Evolutionary conservation across 1,140 invertebrate species (phyloP).

Genomic region (Drosophila tsacasi): DNA sequence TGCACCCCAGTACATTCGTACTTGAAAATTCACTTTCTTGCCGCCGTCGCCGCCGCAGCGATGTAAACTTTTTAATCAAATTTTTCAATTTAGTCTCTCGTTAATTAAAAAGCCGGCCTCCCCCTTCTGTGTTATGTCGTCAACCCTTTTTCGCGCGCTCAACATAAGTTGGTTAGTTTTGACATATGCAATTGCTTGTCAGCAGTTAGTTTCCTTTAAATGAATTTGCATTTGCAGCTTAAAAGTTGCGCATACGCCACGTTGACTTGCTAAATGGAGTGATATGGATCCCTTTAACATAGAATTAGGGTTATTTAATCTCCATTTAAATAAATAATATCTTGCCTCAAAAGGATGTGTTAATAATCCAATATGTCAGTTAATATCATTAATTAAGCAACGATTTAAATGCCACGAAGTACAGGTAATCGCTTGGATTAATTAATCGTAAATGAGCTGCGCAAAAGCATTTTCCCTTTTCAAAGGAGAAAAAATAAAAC

Average conservation of each 20-base stretch:
- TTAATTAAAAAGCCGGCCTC: slow-evolving; percentile 71
- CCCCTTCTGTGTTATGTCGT: slow-evolving; percentile 15
- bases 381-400: slow-evolving; percentile 22
- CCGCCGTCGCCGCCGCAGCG: slow-evolving; percentile 11
- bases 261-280: background rate
- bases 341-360: no score
- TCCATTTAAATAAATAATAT: background rate
- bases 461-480: slow-evolving; percentile 12
- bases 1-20: slow-evolving; percentile 38
- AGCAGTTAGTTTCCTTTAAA: slow-evolving; percentile 54
- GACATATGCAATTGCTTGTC: slow-evolving; percentile 43
- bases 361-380: slow-evolving; percentile 6
- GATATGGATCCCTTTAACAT: background rate
- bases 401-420: background rate
- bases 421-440: slow-evolving; percentile 38
- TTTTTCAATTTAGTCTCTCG: slow-evolving; percentile 80
- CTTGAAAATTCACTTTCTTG: slow-evolving; percentile 78
- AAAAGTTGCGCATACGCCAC: slow-evolving; percentile 62
- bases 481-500: slow-evolving; percentile 6
- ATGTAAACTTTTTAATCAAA: slow-evolving; percentile 81
- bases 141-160: slow-evolving; percentile 10
- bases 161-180: slow-evolving; percentile 62
- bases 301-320: background rate
- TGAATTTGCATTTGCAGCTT: slow-evolving; percentile 50
- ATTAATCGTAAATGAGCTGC: slow-evolving; percentile 39